Base-by-base conservation (phyloP, 2,797 vertebrate species). In the Sebastes trivittatus region DNA sequence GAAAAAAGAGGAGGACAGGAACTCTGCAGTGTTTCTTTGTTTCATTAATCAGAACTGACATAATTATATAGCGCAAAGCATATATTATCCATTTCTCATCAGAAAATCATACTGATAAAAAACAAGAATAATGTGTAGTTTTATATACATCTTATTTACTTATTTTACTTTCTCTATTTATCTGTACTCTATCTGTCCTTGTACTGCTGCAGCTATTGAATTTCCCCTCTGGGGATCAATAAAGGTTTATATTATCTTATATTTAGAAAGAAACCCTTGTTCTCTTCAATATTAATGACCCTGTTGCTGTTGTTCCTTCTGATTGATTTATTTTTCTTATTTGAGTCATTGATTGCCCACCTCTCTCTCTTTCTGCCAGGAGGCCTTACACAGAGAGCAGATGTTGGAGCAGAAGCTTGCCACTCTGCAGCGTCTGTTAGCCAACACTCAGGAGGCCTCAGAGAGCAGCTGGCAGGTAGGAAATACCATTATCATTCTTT, bases 381-480 rank as follows among this genome's bases (percentile, higher is more conserved):
- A 99, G 96, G 98, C 98, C 96, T 97, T 99, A 96, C 98, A 99
- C 94, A 95, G 98, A 95, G 98, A 99, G 96, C 98, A 99, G 97
- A 99, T 99, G 98, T 95, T 99, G 96, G 98, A 99, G 96, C 98
- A 99, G 95, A 99, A 99, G 94, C 87, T 99, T 86, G 98, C 98
- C 91, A 99, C 98, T 6, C 96, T 99, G 93, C 98, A 99, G 94
- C 96, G 98, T 83, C 95, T 99, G 69, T 94, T 99, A 85, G 96
- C 97, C 95, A 97, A 96, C 91, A 99, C 98, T 14, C 98, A 99
- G 93, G 98, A 99, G 94, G 98, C 98, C 88, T 99, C 98, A 5
- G 98, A 99, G 96, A 99, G 97, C 94, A 98, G 98, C 96, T 99
- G 98, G 98, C 98, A 99, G 98, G 98, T 99, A 87, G 27, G 72